A percentile compares a stretch with the other conserved stretches of the same genome.
Evolutionary conservation across 2,113 vertebrate species (phyloP).

Genomic region (Corydoras sp.): DNA sequence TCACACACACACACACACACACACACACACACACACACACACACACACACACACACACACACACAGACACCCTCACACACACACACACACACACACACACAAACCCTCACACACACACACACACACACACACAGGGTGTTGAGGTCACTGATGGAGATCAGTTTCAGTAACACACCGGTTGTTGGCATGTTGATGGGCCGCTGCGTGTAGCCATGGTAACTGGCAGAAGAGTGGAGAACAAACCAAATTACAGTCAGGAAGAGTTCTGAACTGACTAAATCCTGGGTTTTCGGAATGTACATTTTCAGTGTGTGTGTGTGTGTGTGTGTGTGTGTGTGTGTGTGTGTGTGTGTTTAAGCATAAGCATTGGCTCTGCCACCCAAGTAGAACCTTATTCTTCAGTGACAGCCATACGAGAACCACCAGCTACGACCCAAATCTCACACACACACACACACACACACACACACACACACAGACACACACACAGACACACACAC

Average conservation of each 20-base stretch:
- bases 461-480: constrained; percentile 12
- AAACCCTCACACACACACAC: no score
- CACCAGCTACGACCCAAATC: constrained; percentile 31
- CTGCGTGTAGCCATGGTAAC: no score
- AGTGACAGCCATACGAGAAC: constrained; percentile 22
- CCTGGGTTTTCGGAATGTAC: no score
- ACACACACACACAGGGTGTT: no score
- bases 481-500: constrained; percentile 4
- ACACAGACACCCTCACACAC: not conserved
- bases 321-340: constrained; percentile 38
- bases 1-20: not conserved
- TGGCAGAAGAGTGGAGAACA: no score
- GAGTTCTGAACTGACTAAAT: no score
- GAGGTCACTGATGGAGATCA: no score
- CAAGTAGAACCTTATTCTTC: constrained; percentile 22
- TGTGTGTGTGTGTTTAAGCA: constrained; percentile 2
- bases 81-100: not conserved
- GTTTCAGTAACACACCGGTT: no score
- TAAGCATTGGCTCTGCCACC: constrained; percentile 34
- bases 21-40: constrained; percentile 32
- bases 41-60: no score
- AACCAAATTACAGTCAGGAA: no score
- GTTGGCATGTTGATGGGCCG: no score
- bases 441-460: constrained; percentile 4
- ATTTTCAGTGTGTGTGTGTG: constrained; percentile 13